Percentiles rank a stretch among this genome's conserved stretches.
phyloP scores from a whole-genome alignment of 1,140 invertebrate species.

The Charaxes varanes region DNA sequence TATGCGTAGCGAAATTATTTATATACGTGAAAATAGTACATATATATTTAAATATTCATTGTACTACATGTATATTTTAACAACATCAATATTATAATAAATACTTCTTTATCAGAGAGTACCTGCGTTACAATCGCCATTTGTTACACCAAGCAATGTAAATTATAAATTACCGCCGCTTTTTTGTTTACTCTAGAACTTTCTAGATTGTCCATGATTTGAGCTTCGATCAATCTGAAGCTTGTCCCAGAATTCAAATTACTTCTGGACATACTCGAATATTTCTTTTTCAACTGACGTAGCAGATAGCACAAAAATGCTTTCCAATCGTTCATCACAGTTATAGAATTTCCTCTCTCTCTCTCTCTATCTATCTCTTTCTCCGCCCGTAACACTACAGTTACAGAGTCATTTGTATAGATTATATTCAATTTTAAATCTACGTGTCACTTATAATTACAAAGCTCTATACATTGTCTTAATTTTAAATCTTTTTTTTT shows the following conservation, averaged over 20 bases:
- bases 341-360: constrained; percentile 63
- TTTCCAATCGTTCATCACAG: constrained; percentile 57
- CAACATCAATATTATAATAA: constrained; percentile 51
- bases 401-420: constrained; percentile 46
- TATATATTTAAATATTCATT: constrained; percentile 51
- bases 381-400: no score
- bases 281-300: constrained; percentile 36
- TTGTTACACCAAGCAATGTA: constrained; percentile 18
- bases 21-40: constrained; percentile 53
- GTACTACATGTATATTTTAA: constrained; percentile 58
- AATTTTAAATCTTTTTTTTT: constrained; percentile 39
- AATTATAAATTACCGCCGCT: constrained; percentile 15
- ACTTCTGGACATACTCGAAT: constrained; percentile 1
- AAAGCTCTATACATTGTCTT: constrained; percentile 73
- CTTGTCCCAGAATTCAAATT: constrained; percentile 14
- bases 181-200: not conserved
- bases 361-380: constrained; percentile 52
- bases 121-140: constrained; percentile 47
- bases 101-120: constrained; percentile 34
- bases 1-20: constrained; percentile 45
- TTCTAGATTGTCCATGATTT: not conserved
- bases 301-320: constrained; percentile 62
- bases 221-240: constrained; percentile 8
- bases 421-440: constrained; percentile 60
- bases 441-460: constrained; percentile 67